These are phyloP conservation scores for Spilarctia lutea DNA, from an alignment of 2,888 invertebrate genomes.

Conservation along the genomic window DNA sequence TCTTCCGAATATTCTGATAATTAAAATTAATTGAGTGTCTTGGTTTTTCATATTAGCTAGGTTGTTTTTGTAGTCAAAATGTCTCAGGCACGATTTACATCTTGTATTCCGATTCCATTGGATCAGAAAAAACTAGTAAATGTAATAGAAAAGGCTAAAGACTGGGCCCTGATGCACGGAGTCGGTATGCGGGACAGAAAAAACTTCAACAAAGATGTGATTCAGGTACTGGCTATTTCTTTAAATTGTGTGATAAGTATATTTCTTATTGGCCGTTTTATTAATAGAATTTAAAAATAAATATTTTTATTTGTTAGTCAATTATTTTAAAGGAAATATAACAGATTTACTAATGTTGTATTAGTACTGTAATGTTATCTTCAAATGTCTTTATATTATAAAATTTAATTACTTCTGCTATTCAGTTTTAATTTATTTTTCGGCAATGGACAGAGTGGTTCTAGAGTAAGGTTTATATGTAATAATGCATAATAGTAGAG, in stretches of 20 bases:
- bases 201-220: constrained; percentile 88
- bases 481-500: too few relatives aligned
- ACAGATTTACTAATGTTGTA: too few relatives aligned
- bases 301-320: too few relatives aligned
- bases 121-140: constrained; percentile 88
- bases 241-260: neutral
- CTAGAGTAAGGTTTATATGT: too few relatives aligned
- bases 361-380: too few relatives aligned
- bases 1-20: neutral
- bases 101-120: constrained; percentile 89
- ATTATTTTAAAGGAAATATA: too few relatives aligned
- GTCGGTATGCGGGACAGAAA: constrained; percentile 91
- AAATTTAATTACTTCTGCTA: too few relatives aligned
- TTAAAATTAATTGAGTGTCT: neutral
- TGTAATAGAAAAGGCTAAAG: constrained; percentile 91
- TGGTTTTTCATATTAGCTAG: neutral
- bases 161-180: constrained; percentile 95
- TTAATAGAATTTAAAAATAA: too few relatives aligned
- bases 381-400: too few relatives aligned
- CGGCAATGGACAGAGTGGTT: too few relatives aligned
- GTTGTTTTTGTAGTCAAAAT: constrained; percentile 54
- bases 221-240: constrained; percentile 76
- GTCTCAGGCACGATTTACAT: constrained; percentile 82
- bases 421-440: too few relatives aligned
- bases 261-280: neutral